Percentiles rank a stretch among this genome's conserved stretches.
These are phyloP conservation scores for Pararge aegeria DNA, from an alignment of 1,140 invertebrate species.

Conservation along the genomic window DNA sequence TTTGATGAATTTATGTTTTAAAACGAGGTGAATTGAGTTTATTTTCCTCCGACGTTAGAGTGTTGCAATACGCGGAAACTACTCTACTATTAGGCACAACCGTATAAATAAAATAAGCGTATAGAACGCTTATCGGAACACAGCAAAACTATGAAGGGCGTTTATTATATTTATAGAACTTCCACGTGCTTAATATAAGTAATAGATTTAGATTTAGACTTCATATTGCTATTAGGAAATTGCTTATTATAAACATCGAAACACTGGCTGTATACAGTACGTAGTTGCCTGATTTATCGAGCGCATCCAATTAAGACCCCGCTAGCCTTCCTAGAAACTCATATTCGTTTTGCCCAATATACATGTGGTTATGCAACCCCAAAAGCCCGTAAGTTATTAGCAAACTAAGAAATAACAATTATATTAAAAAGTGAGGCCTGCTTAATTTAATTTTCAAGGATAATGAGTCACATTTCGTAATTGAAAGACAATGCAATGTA, in stretches of 20 bases:
- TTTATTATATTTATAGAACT: background rate
- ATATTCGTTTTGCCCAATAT: slow-evolving; percentile 17
- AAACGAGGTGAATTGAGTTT: no score
- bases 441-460: slow-evolving; percentile 57
- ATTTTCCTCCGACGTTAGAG: no score
- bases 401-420: slow-evolving; percentile 36
- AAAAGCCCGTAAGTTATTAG: slow-evolving; percentile 26
- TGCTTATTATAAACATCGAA: slow-evolving; percentile 11
- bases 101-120: no score
- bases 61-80: no score
- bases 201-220: slow-evolving; percentile 4
- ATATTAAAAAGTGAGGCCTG: slow-evolving; percentile 56
- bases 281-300: slow-evolving; percentile 30
- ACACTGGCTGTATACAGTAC: slow-evolving; percentile 15
- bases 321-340: slow-evolving; percentile 4
- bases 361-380: slow-evolving; percentile 11
- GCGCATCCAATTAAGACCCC: slow-evolving; percentile 30
- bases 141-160: no score
- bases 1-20: no score
- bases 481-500: slow-evolving; percentile 47
- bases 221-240: slow-evolving; percentile 19
- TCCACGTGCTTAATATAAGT: background rate
- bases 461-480: slow-evolving; percentile 45
- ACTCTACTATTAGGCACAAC: no score
- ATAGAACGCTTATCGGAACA: no score